Evolutionary conservation across 2,113 vertebrate species (phyloP).

Genomic region (Verasper variegatus): DNA sequence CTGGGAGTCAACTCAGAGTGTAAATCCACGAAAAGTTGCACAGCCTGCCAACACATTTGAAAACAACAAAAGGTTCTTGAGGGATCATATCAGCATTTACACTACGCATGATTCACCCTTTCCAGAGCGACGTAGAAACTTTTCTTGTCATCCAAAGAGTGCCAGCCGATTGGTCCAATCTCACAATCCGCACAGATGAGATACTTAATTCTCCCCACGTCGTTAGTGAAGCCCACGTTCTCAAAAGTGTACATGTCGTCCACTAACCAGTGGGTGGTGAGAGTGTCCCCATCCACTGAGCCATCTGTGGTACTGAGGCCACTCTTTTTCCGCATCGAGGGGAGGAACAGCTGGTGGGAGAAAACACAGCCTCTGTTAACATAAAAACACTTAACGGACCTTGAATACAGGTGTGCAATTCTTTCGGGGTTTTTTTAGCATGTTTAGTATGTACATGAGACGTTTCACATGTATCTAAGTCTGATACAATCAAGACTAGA

Average conservation of each 20-base stretch:
- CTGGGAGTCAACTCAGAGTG: constrained; percentile 4
- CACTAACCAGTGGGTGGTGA: constrained; percentile 93
- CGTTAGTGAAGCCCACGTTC: constrained; percentile 96
- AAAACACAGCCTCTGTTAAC: constrained; percentile 24
- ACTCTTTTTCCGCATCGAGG: constrained; percentile 92
- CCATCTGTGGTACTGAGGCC: constrained; percentile 75
- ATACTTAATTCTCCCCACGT: constrained; percentile 95
- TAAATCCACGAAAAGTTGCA: constrained; percentile 51
- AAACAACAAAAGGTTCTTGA: constrained; percentile 34
- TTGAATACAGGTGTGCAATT: not conserved
- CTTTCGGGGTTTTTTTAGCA: too few species aligned
- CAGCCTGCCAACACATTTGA: constrained; percentile 22
- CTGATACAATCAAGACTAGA: not conserved
- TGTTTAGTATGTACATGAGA: too few species aligned
- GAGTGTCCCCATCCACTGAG: constrained; percentile 84
- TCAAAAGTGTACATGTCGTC: constrained; percentile 95
- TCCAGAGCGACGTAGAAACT: constrained; percentile 94
- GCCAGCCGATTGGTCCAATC: constrained; percentile 97
- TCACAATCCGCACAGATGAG: constrained; percentile 98
- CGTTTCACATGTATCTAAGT: not conserved
- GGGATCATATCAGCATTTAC: constrained; percentile 5
- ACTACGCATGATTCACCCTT: constrained; percentile 89
- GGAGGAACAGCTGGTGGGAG: constrained; percentile 87
- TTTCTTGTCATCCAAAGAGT: constrained; percentile 93
- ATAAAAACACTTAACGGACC: constrained; percentile 1